Evolutionary conservation across 2,888 invertebrate genomes (phyloP), one percentile per base, ranked within the genome.

Genomic region (Cryptus viduatorius): DNA sequence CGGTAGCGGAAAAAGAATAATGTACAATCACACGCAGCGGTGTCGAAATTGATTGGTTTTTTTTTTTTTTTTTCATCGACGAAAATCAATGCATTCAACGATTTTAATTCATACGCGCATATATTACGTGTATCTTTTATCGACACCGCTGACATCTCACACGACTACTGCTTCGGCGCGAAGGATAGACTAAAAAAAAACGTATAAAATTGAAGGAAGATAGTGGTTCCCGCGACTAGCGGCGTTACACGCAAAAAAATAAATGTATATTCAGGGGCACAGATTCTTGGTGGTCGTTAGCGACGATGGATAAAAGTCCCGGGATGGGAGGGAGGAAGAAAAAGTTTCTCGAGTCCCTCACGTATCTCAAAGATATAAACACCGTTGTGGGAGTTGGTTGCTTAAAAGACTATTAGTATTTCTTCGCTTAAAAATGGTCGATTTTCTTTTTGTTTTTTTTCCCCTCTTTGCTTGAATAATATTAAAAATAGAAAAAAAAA

Each of bases 341-440:
- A 56, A 56, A n/a, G 61, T 61, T 10, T 46, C 59, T 67, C 46
- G 69, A 78, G 37, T 37, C 64, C 53, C 64, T 71, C 42, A 42
- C 42, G 53, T 7, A 61, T 59, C 29, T 76, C 71, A 64, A 65
- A 71, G 69, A 76, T 82, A 79, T 71, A 65, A 77, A 79, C 61
- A 71, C 65, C 64, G 29, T 44, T 77, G 16, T 56, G 79, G 79
- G 61, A 46, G 24, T 69, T 31, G 56, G 65, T 78, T 77, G 69
- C 68, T 77, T 78, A 68, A 77, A 75, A 82, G 37, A 84, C 77
- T 82, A 86, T 80, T 77, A 67, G 78, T 84, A 46, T 69, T 64
- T 76, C 53, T 68, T 86, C 46, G 46, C 76, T 79, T 61, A 84
- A 85, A 37, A 87, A 67, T 86, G 84, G 83, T 88, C 85, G 85